Base-by-base conservation (phyloP, 2,797 vertebrate genomes). In the Helicolenus hilgendorfi region DNA sequence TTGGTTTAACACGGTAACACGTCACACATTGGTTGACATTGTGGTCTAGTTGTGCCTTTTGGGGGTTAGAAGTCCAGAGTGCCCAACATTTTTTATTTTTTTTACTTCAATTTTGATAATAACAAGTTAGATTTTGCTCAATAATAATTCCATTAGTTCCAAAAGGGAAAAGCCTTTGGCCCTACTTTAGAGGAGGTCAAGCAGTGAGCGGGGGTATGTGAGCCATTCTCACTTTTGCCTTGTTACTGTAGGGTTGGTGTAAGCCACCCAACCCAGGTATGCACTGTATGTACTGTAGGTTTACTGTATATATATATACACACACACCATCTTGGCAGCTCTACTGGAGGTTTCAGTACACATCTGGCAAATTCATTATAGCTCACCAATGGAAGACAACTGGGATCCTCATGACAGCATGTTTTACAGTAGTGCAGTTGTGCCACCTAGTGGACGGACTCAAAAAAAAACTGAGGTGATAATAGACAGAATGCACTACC, bases 371-470 rank as follows among this genome's bases (percentile, higher is more conserved):
- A 86, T 26, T 36, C 58, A 85, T 10, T 60, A 59, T 56, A 22
- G 27, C 27, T 74, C 58, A 22, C 45, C 31, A 58, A 63, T 24
- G 26, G 11, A 5, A 33, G 55, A 82, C 45, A 29, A 59, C 9
- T 2, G 11, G 4, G 27, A 76, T 0, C 26, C 4, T 64, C 6
- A 15, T 31, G n/a, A 10, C 1, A 5, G 33, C 2, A 7, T 58
- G 49, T 45, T 65, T 29, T 45, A 78, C 22, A 74, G 22, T 49
- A 11, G 76, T 75, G 26, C 77, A 79, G 38, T 82, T 60, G 18
- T 56, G 87, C 87, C 96, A 94, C 89, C 96, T 95, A 87, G 96
- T 94, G 96, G 94, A 68, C n/a, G 27, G 14, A 36, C 8, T 26
- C 5, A 3, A 22, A 73, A 24, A 24, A 7, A 24, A n/a, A 10